phyloP scores from a whole-genome alignment of 1,140 invertebrate species.

The Lithobius niger region DNA sequence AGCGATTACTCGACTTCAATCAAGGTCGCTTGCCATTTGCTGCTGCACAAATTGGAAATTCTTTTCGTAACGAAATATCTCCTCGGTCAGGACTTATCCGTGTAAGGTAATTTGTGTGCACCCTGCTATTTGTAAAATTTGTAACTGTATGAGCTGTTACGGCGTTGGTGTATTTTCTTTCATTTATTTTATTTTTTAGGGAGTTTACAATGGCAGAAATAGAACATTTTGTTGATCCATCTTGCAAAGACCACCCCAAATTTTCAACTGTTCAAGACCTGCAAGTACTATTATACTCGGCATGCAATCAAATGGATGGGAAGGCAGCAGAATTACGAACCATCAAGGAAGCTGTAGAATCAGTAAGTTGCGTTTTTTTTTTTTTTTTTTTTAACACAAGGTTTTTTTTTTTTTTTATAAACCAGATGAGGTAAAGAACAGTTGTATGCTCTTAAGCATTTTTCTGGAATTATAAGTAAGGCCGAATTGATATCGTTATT shows the following conservation, averaged over 20 bases:
- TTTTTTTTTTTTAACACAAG: too few species aligned
- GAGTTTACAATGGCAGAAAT: conserved; percentile 99
- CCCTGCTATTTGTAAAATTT: too few species aligned
- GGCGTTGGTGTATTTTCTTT: too few species aligned
- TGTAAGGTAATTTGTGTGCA: conserved; percentile 54
- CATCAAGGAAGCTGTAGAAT: conserved; percentile 62
- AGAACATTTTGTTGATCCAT: conserved; percentile 96
- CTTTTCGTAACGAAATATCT: conserved; percentile 99
- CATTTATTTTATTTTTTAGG: too few species aligned
- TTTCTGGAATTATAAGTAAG: too few species aligned
- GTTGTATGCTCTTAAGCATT: too few species aligned
- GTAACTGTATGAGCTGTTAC: too few species aligned
- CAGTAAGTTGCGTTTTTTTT: too few species aligned
- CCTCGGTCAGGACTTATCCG: conserved; percentile 90
- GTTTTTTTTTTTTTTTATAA: too few species aligned
- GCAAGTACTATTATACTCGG: conserved; percentile 72
- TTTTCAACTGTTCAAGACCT: conserved; percentile 65
- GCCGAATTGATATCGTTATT: too few species aligned
- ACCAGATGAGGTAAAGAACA: too few species aligned
- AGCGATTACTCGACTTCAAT: conserved; percentile 91
- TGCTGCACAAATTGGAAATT: conserved; percentile 92
- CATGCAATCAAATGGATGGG: conserved; percentile 88
- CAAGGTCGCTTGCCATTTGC: conserved; percentile 94
- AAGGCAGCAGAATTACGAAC: conserved; percentile 52
- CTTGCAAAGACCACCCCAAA: conserved; percentile 77